Conservation (phyloP, 2,797 vertebrate species). For the Centroberyx gerrardi region DNA sequence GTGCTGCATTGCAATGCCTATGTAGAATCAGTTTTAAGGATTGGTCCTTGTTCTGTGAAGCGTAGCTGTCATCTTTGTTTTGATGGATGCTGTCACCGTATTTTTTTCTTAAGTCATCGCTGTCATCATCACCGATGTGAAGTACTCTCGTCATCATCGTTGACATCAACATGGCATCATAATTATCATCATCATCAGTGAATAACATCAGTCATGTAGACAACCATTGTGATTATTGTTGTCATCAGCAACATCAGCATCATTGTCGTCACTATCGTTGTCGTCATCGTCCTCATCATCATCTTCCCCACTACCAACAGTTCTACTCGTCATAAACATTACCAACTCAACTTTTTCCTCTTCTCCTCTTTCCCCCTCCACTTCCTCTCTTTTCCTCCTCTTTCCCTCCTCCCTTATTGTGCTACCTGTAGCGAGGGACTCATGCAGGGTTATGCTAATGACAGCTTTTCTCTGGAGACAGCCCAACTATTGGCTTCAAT, state of each 20-base stretch:
- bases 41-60: not conserved
- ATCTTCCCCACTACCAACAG: not conserved
- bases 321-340: not conserved
- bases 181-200: not conserved
- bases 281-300: not conserved
- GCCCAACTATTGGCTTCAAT: conserved; percentile 49
- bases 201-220: not conserved
- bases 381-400: not conserved
- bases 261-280: not conserved
- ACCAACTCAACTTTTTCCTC: not conserved
- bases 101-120: not conserved
- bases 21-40: not conserved
- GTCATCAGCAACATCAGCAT: conserved; percentile 1
- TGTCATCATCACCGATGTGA: not conserved
- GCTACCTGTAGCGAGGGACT: conserved; percentile 39
- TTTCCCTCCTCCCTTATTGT: not conserved
- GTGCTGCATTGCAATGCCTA: not conserved
- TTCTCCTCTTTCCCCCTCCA: not conserved
- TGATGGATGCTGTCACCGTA: not conserved
- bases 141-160: too few species aligned
- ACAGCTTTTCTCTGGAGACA: conserved; percentile 53
- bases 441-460: conserved; percentile 46
- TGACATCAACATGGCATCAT: conserved; percentile 9
- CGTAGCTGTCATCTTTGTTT: not conserved
- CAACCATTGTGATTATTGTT: not conserved